A percentile compares a stretch with the other conserved stretches of the same genome.
Conservation (phyloP, 2,797 vertebrate genomes). For the Coranthus polyacanthus region DNA sequence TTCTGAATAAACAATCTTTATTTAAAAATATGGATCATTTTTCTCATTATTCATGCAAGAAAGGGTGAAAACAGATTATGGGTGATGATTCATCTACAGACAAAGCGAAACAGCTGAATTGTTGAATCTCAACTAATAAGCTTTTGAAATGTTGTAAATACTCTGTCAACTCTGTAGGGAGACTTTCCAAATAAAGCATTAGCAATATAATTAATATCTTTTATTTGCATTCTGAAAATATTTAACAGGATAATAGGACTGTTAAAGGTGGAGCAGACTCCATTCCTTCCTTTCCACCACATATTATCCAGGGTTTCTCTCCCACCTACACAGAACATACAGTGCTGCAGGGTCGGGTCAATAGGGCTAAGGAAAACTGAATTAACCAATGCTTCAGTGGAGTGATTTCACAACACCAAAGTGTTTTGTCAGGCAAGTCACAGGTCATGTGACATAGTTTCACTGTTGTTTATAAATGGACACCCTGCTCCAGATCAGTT, state of each 20-base stretch:
- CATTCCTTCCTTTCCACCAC: conserved; percentile 30
- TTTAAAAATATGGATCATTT: too few relatives aligned
- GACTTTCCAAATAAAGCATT: too few relatives aligned
- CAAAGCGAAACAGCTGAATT: too few relatives aligned
- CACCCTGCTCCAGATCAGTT: conserved; percentile 44
- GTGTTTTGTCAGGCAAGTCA: conserved; percentile 36
- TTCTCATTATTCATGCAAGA: too few relatives aligned
- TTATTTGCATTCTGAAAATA: background rate
- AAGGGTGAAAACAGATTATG: too few relatives aligned
- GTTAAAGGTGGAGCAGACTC: conserved; percentile 16
- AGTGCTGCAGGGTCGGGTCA: conserved; percentile 50
- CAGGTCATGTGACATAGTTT: conserved; percentile 46
- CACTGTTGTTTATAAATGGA: conserved; percentile 49
- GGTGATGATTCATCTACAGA: too few relatives aligned
- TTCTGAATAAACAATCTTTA: too few relatives aligned
- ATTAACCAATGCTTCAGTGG: conserved; percentile 47
- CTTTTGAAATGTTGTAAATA: too few relatives aligned
- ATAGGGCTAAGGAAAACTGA: conserved; percentile 38
- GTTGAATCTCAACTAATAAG: too few relatives aligned
- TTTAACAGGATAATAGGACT: conserved; percentile 1
- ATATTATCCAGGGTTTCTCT: conserved; percentile 55
- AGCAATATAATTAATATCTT: background rate
- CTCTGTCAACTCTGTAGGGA: too few relatives aligned
- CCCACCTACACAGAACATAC: conserved; percentile 31
- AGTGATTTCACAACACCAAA: conserved; percentile 51